Percentiles rank a stretch among this genome's conserved stretches.
Evolutionary conservation across 2,797 vertebrate genomes (phyloP).

Genomic region (Cottoperca gobio): DNA sequence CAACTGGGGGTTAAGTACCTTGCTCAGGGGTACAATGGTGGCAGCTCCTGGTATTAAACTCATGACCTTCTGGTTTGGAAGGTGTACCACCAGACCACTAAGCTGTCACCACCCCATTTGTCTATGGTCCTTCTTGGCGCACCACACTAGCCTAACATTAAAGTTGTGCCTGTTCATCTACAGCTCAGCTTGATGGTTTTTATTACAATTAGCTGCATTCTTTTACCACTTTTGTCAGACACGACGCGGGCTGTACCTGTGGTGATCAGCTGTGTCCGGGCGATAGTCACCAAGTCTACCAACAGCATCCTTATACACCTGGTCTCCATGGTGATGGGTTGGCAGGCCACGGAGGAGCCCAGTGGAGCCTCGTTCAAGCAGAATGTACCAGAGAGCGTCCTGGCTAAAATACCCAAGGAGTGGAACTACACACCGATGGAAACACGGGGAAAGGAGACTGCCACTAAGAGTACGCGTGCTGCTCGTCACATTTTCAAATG

Average conservation of each 20-base stretch:
- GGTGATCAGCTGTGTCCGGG: constrained; percentile 86
- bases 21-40: too few species aligned
- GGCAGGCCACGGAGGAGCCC: constrained; percentile 82
- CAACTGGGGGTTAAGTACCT: too few species aligned
- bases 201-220: neutral
- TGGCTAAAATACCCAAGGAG: constrained; percentile 90
- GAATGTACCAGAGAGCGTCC: constrained; percentile 84
- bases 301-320: constrained; percentile 85
- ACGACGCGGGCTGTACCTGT: constrained; percentile 69
- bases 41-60: too few species aligned
- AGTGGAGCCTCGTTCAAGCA: constrained; percentile 72
- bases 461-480: constrained; percentile 83
- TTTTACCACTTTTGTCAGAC: constrained; percentile 61
- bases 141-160: neutral
- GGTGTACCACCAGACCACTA: too few species aligned
- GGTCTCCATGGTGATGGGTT: constrained; percentile 84
- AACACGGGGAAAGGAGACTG: constrained; percentile 76
- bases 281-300: constrained; percentile 84
- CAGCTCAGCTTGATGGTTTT: neutral
- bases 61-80: too few species aligned
- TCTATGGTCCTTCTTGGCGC: neutral
- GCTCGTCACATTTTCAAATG: neutral
- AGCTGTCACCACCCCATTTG: too few species aligned
- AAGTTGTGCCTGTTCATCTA: neutral
- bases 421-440: constrained; percentile 89